phyloP scores from a whole-genome alignment of 2,888 invertebrate genomes.

The Gari tellinella region DNA sequence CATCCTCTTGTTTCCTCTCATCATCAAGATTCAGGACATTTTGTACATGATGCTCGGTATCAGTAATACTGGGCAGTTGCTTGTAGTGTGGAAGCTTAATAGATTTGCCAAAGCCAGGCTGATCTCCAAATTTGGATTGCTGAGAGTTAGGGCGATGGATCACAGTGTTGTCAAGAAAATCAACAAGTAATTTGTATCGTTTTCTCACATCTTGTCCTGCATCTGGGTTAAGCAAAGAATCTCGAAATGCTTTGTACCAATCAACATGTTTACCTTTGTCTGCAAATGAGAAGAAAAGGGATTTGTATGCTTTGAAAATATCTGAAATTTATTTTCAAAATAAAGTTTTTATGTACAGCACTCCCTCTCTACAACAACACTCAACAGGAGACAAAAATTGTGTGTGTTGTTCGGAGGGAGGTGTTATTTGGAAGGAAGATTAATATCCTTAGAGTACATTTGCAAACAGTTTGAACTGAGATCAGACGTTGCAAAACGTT shows the following conservation, averaged over 20 bases:
- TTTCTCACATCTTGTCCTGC: slow-evolving; percentile 67
- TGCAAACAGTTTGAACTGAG: too few relatives aligned
- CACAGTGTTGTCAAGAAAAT: slow-evolving; percentile 81
- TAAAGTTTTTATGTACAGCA: too few relatives aligned
- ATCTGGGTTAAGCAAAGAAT: slow-evolving; percentile 75
- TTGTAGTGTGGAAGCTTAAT: slow-evolving; percentile 70
- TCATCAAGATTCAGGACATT: slow-evolving; percentile 67
- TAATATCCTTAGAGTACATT: too few relatives aligned
- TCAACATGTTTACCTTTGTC: slow-evolving; percentile 73
- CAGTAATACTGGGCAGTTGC: slow-evolving; percentile 72
- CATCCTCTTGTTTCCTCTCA: slow-evolving; percentile 53
- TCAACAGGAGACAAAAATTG: too few relatives aligned
- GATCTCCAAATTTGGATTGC: slow-evolving; percentile 67
- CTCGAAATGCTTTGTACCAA: slow-evolving; percentile 79
- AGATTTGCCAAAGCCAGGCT: slow-evolving; percentile 25
- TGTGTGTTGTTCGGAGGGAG: too few relatives aligned
- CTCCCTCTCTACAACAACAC: too few relatives aligned
- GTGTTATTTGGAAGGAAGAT: too few relatives aligned
- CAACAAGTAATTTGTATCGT: slow-evolving; percentile 76
- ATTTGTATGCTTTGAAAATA: too few relatives aligned
- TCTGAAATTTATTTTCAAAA: too few relatives aligned
- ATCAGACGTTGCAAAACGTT: too few relatives aligned
- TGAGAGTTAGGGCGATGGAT: slow-evolving; percentile 78
- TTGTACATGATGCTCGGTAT: slow-evolving; percentile 37
- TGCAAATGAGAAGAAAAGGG: slow-evolving; percentile 57